Evolutionary conservation across 1,140 invertebrate genomes (phyloP), one percentile per base, ranked within the genome.

Genomic region (Oedothorax gibbosus): DNA sequence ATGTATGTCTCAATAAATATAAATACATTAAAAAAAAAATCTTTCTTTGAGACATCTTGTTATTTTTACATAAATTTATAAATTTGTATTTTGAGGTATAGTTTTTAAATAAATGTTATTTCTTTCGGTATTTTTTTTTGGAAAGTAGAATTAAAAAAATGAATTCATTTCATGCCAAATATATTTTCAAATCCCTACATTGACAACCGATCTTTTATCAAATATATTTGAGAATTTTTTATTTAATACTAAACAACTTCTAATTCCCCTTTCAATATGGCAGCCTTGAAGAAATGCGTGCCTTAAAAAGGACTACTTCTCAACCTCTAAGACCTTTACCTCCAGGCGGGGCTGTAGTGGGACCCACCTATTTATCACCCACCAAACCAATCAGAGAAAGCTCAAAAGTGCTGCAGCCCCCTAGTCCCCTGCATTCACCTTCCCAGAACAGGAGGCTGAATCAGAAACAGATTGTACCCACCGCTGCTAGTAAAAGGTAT

Each of bases 271-370:
- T 53, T 71, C 35, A 2, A 12, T 75, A 15, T 62, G 51, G 7
- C n/a, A 86, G 85, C 18, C 76, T 86, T 20, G 85, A 86, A 56
- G 85, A 86, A 86, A 54, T 82, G 35, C 50, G 72, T 50, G 65
- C 78, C 18, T 73, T 79, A n/a, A 62, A 72, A 4, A 11, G 85
- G 49, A 86, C 85, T 51, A 86, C 72, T 35, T 86, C 85, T 18
- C 85, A 86, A 71, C 85, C 85, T 62, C 62, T 86, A 3, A 66
- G 79, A 21, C 62, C 72, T 15, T 20, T 86, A 51, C 85, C 78
- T 11, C 68, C 85, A 53, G 64, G 71, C 15, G 65, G 71, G 18
- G 54, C 57, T 64, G 75, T 56, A 18, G 54, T 71, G n/a, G 65
- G 62, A 14, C 56, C 85, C 12, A 85, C 76, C 0, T 86, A 86